Conservation (phyloP, 2,113 vertebrate genomes). For the western clawed frog (Xenopus tropicalis) region DNA sequence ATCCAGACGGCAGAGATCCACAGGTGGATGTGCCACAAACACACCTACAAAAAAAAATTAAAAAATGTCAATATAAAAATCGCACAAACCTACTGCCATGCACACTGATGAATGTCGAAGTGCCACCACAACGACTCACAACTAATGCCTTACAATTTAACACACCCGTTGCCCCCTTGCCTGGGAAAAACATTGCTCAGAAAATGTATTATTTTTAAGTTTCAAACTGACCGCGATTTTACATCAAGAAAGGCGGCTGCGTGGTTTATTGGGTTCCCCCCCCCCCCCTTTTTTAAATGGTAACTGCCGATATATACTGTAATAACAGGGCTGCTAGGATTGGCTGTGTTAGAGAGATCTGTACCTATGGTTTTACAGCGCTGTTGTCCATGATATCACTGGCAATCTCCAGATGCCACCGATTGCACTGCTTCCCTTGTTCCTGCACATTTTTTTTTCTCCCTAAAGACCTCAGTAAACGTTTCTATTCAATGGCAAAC, state of each 20-base stretch:
- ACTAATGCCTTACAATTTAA: slow-evolving; percentile 70
- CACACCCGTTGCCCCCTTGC: slow-evolving; percentile 29
- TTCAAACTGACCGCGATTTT: background rate
- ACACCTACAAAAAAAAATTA: slow-evolving; percentile 54
- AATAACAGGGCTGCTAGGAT: background rate
- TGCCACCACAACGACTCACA: slow-evolving; percentile 56
- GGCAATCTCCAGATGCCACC: background rate
- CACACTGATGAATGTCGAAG: slow-evolving; percentile 56
- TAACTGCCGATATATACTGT: background rate
- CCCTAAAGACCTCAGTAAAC: background rate
- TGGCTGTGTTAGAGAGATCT: background rate
- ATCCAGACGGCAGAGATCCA: slow-evolving; percentile 59
- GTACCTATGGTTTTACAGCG: background rate
- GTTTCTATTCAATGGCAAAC: background rate
- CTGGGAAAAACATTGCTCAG: background rate
- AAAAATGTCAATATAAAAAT: slow-evolving; percentile 26
- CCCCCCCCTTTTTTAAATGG: background rate
- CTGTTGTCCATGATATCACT: background rate
- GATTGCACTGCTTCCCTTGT: no score
- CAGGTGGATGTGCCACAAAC: slow-evolving; percentile 51
- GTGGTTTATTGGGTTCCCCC: no score
- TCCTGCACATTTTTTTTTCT: no score
- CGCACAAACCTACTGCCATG: slow-evolving; percentile 48
- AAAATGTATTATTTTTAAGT: background rate
- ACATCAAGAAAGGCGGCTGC: background rate